Evolutionary conservation across 1,140 invertebrate genomes (phyloP), one percentile per base, ranked within the genome.

Genomic region (Magallana angulata): DNA sequence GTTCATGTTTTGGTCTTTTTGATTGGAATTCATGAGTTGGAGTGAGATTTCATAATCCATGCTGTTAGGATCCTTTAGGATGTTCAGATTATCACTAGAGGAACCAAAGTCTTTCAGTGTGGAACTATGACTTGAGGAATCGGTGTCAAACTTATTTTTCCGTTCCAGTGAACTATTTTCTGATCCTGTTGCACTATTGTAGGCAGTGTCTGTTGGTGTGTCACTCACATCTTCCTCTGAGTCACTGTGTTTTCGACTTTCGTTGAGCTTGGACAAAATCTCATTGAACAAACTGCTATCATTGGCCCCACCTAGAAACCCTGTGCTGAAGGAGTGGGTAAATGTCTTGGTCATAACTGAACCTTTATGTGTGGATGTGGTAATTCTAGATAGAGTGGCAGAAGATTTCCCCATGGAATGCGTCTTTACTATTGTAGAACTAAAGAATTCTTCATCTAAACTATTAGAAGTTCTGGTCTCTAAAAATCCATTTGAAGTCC

Each of bases 151-250:
- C 18, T 82, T 80, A 16, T 84, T 81, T 76, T 89, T 89, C 4
- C 88, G 58, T 30, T 89, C 88, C 24, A 89, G 56, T 14, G 88
- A 89, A 87, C 86, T 89, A 56, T 89, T 89, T 89, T 89, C 88
- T n/a, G 88, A 89, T 24, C 85, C 71, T 16, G 84, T 68, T 64
- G 85, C 88, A 87, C 88, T 89, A 58, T 89, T 87, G 81, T 89
- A 89, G 18, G 88, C 86, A 58, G 85, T 87, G 83, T 89, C 88
- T 11, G 59, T 87, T 36, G 59, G 58, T 14, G 81, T 87, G 11
- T 60, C 76, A 71, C 11, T 57, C 7, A 18, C 81, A 59, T 18
- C 56, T 4, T 48, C 64, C 3, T 84, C 85, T 16, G 18, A n/a
- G 12, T 36, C 57, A 87, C 71, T 36, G 12, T 68, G 14, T 56